These are phyloP conservation scores for Chelon auratus DNA, from an alignment of 2,797 vertebrate genomes.

Conservation along the genomic window DNA sequence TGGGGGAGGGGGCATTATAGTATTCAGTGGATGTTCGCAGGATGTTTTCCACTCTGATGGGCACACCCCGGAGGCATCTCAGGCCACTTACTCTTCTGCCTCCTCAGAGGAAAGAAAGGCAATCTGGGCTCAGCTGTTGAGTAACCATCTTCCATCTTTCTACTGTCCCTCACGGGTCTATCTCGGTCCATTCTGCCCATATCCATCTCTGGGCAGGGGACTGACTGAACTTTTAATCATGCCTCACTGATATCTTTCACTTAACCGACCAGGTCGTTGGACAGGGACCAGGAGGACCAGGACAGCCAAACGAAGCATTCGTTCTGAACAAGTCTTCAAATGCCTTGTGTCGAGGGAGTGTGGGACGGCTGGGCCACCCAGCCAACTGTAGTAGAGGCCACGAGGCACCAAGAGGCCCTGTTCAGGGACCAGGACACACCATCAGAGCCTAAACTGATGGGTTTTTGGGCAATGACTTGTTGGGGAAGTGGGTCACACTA, in stretches of 20 bases:
- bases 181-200: conserved; percentile 26
- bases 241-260: conserved; percentile 59
- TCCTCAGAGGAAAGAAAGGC: conserved; percentile 56
- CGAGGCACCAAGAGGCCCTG: conserved; percentile 39
- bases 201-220: conserved; percentile 36
- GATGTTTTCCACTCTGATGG: conserved; percentile 75
- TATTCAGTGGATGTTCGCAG: conserved; percentile 52
- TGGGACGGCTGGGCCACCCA: conserved; percentile 52
- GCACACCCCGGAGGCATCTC: conserved; percentile 46
- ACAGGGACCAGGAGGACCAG: conserved; percentile 60
- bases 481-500: conserved; percentile 34
- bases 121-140: conserved; percentile 77
- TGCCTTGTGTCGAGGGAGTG: conserved; percentile 43
- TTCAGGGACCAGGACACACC: conserved; percentile 64
- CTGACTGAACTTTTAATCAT: conserved; percentile 54
- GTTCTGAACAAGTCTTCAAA: conserved; percentile 66
- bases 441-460: conserved; percentile 60
- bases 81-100: conserved; percentile 46
- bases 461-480: conserved; percentile 59
- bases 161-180: conserved; percentile 37
- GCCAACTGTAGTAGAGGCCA: conserved; percentile 55
- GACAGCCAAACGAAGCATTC: conserved; percentile 21
- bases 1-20: conserved; percentile 28
- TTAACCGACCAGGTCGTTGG: conserved; percentile 64
- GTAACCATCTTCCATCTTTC: conserved; percentile 63